These are phyloP conservation scores for Onychomys arenicola DNA, from an alignment of 2,797 vertebrate genomes.

Conservation along the genomic window DNA sequence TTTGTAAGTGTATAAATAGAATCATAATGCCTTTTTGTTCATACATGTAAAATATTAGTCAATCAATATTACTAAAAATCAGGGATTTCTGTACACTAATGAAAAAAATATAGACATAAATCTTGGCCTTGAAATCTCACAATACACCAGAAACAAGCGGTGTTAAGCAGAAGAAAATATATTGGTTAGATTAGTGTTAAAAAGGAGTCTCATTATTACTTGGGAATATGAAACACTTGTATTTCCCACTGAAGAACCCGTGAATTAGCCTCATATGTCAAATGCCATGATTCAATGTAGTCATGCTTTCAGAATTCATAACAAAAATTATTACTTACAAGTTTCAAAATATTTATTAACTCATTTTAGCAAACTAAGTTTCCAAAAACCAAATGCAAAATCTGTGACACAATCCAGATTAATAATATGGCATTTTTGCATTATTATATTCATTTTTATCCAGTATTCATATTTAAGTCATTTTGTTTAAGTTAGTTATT, in stretches of 20 bases:
- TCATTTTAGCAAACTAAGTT: neutral
- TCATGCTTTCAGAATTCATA: neutral
- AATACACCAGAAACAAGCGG: neutral
- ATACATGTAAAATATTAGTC: neutral
- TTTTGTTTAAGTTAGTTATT: neutral
- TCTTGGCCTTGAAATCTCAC: neutral
- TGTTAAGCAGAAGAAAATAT: neutral
- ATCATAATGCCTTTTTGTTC: neutral
- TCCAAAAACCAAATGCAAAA: neutral
- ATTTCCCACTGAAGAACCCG: constrained; percentile 2
- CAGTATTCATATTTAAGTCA: neutral
- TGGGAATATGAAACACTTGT: neutral
- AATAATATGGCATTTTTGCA: neutral
- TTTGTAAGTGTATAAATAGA: neutral
- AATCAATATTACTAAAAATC: neutral
- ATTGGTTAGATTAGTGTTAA: neutral
- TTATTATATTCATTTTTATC: neutral
- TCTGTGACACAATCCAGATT: neutral
- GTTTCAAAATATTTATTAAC: neutral
- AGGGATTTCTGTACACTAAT: neutral
- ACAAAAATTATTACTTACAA: neutral
- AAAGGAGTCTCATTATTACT: neutral
- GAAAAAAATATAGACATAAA: neutral
- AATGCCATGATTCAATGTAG: neutral
- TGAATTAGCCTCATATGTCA: neutral